Base-by-base conservation (phyloP, 1,140 invertebrate species). In the Wiebesia pumilae region DNA sequence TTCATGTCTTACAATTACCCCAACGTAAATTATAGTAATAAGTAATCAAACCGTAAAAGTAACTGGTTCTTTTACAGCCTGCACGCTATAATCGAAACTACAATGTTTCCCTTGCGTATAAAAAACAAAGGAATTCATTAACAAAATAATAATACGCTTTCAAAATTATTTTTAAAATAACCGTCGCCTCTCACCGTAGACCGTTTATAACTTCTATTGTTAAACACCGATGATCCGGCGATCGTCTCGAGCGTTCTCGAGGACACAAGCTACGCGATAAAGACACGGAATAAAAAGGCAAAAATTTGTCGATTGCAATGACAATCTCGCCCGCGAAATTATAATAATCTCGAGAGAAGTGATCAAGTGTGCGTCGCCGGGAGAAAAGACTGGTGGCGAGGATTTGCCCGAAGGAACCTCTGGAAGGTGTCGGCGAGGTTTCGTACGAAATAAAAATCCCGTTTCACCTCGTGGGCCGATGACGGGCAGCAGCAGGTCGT, bases 41-140 rank as follows among this genome's bases (percentile, higher is more conserved):
- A 78, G 77, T 54, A 78, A 78, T 78, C 43, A 78, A 54, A 78
- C 47, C 30, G 77, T 78, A 54, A 78, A 54, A 78, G 77, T 78
- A 78, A 78, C 77, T 78, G 47, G 10, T 78, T 54, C 38, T n/a
- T 78, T 78, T 78, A 35, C 33, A 54, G 77, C 47, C 51, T 43
- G 77, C 77, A 78, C 47, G 77, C 77, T 47, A 54, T 33, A 78
- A 78, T 78, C 47, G 43, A 78, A 78, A 19, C 16, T 77, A 77
- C 73, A 43, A 78, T 78, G 43, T 78, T 78, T 78, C 75, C 43
- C 51, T 51, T 38, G 4, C 4, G 35, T 40, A 75, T 75, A 1
- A 4, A 54, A 78, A 78, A 54, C 30, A 19, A 54, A 30, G 77
- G 27, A 33, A 33, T 54, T 43, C 21, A 2, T 38, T 9, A 75